Evolutionary conservation across 1,140 invertebrate species (phyloP).

Genomic region (Zaprionus gabonicus): DNA sequence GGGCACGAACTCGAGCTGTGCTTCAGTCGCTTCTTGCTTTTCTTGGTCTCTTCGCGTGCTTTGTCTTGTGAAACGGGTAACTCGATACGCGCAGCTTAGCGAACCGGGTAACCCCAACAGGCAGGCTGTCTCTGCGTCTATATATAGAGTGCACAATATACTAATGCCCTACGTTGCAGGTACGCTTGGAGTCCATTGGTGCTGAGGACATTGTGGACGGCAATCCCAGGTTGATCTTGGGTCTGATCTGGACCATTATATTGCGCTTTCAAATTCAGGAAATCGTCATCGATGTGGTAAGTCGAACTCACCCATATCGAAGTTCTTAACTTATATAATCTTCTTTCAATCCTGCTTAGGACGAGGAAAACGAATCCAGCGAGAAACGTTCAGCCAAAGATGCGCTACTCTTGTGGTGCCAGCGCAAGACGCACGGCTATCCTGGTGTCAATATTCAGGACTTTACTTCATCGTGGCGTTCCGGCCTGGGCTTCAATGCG

Average conservation of each 20-base stretch:
- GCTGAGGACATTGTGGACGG: constrained; percentile 99
- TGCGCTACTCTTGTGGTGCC: constrained; percentile 98
- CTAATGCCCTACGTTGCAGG: constrained; percentile 34
- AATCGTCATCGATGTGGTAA: constrained; percentile 98
- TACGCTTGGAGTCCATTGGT: constrained; percentile 93
- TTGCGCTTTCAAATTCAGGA: constrained; percentile 98
- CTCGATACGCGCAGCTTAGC: constrained; percentile 63
- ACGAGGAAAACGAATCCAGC: constrained; percentile 98
- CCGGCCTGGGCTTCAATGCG: constrained; percentile 97
- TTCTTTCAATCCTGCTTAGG: constrained; percentile 85
- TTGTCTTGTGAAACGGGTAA: constrained; percentile 59
- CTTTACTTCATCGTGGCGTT: constrained; percentile 95
- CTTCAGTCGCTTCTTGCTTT: constrained; percentile 38
- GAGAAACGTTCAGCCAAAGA: constrained; percentile 99
- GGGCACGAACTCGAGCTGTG: constrained; percentile 11
- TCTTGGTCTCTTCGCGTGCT: constrained; percentile 6
- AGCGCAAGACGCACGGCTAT: constrained; percentile 98
- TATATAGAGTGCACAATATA: not conserved
- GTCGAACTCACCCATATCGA: constrained; percentile 68
- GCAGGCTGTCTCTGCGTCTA: not conserved
- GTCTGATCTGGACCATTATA: constrained; percentile 99
- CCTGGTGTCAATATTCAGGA: constrained; percentile 94
- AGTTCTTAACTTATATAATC: not conserved
- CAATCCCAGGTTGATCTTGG: constrained; percentile 97
- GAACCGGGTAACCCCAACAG: constrained; percentile 21